Evolutionary conservation across 2,113 vertebrate genomes (phyloP), one percentile per base, ranked within the genome.

Genomic region (Eulemur rufifrons): DNA sequence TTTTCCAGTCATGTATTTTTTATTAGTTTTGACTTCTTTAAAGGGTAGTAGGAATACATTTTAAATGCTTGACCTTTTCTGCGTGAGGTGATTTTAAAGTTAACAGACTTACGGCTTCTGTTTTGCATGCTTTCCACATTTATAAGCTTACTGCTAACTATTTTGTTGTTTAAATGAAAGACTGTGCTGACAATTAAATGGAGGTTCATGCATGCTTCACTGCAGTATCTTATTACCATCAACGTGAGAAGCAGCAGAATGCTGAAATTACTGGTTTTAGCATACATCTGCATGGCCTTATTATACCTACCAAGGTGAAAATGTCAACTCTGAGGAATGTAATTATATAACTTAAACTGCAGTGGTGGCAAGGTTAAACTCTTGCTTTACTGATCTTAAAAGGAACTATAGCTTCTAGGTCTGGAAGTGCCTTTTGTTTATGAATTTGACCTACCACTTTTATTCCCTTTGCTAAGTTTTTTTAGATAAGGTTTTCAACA

Each of bases 161-260:
- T 98, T 95, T 98, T 98, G 95, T 97, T 98, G 97, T 98, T 98
- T 98, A 98, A 98, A 98, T 98, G 97, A 98, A 98, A 96, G 96
- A 96, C 96, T 97, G 91, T 32, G 74, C 95, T 97, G 97, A 96
- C 97, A 98, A 98, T 98, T 98, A 98, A 98, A 96, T 94, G 95
- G 78, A 93, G 94, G 95, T 52, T 95, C 94, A 68, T 97, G 92
- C 97, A 96, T 96, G 97, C 96, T 98, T 97, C 97, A 96, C 83
- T 93, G 94, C 93, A 25, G 1, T 94, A 91, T 94, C 98, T 98
- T 97, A 98, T 98, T 98, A 98, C 97, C 97, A 97, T 96, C 88
- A 96, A 96, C 0, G n/a, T 97, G 96, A 98, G 96, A 21, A 89
- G 97, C 96, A 96, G 95, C 96, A 97, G 89, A 96, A 97, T 92